These are phyloP conservation scores for Bufotes viridis DNA, from an alignment of 2,797 vertebrate genomes.

Conservation along the genomic window DNA sequence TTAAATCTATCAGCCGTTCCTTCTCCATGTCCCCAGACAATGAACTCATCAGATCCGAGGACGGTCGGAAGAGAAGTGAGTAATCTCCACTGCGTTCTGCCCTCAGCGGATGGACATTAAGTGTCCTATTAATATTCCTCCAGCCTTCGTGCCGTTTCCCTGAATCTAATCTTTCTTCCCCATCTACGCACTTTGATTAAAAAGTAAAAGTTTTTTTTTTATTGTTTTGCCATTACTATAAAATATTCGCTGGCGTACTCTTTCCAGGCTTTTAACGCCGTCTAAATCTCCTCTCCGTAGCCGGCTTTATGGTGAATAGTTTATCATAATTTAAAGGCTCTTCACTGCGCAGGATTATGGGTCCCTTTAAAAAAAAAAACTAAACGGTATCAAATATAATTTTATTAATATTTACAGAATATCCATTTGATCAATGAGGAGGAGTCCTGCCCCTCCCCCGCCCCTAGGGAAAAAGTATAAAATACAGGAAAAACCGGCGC, in stretches of 20 bases:
- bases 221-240: conserved; percentile 46
- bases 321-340: conserved; percentile 46
- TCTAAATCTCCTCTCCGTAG: conserved; percentile 30
- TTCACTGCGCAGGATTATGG: not conserved
- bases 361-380: conserved; percentile 33
- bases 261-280: conserved; percentile 18
- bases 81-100: no score
- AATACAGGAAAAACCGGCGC: not conserved
- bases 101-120: not conserved
- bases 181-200: conserved; percentile 44
- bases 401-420: not conserved
- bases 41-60: not conserved
- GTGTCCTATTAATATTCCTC: not conserved
- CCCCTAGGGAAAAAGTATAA: not conserved
- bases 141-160: not conserved
- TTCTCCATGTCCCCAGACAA: not conserved
- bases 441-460: not conserved
- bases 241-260: conserved; percentile 22
- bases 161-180: conserved; percentile 24
- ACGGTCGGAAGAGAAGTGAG: not conserved
- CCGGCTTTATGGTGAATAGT: conserved; percentile 45
- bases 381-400: not conserved
- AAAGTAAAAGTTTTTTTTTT: conserved; percentile 57
- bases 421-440: not conserved
- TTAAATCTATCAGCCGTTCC: not conserved